phyloP scores from a whole-genome alignment of 2,113 vertebrate genomes.

The Otis tarda region DNA sequence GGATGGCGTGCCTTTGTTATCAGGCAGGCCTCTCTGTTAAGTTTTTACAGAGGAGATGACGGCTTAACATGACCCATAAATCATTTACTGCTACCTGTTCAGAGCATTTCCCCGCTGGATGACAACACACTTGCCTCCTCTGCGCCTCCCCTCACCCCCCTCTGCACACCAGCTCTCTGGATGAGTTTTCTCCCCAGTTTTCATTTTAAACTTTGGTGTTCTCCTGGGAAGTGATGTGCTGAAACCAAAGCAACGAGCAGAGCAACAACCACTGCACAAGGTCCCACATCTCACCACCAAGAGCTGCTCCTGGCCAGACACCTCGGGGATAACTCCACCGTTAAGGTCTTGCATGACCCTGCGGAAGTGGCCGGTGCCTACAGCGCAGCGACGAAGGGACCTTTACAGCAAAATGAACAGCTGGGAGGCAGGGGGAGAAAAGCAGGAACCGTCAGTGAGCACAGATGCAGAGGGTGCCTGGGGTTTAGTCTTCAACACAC shows the following conservation, averaged over 20 bases:
- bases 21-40: neutral
- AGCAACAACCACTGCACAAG: too few relatives aligned
- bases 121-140: neutral
- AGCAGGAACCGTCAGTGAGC: neutral
- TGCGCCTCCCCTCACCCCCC: neutral
- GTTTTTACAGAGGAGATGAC: neutral
- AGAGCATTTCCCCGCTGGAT: neutral
- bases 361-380: neutral
- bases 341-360: neutral
- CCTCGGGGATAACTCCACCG: neutral
- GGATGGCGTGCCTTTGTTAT: accelerated
- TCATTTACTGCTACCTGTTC: neutral
- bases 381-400: neutral
- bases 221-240: neutral
- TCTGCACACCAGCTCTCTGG: neutral
- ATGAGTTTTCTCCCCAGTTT: neutral
- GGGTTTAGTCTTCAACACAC: neutral
- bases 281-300: neutral
- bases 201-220: neutral
- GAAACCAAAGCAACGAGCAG: neutral
- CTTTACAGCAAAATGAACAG: neutral
- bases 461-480: neutral
- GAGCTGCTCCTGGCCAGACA: neutral
- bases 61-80: neutral
- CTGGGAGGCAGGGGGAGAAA: neutral